Conservation (phyloP, 2,888 invertebrate genomes). For the Strigamia crassipes region DNA sequence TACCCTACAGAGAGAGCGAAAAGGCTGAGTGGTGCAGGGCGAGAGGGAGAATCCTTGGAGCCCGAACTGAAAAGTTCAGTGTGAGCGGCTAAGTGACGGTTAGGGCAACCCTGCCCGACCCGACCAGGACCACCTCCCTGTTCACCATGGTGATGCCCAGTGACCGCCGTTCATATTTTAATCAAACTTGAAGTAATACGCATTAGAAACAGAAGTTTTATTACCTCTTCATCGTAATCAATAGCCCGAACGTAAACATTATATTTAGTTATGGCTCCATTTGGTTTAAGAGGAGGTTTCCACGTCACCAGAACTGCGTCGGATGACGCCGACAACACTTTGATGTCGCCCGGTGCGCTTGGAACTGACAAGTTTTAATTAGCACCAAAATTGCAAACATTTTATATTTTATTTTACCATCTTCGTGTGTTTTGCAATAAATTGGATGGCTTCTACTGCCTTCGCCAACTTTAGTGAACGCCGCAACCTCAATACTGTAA, state of each 20-base stretch:
- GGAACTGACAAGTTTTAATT: constrained; percentile 67
- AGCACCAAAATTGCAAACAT: background rate
- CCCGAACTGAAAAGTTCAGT: too few species aligned
- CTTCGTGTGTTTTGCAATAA: constrained; percentile 82
- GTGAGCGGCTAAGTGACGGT: too few species aligned
- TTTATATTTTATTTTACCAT: constrained; percentile 64
- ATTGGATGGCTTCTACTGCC: constrained; percentile 76
- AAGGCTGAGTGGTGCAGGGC: too few species aligned
- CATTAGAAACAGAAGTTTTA: too few species aligned
- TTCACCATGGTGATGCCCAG: too few species aligned
- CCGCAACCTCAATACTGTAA: constrained; percentile 82
- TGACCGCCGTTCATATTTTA: too few species aligned
- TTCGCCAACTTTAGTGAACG: constrained; percentile 83
- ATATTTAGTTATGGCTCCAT: constrained; percentile 80
- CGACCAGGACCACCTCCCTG: too few species aligned
- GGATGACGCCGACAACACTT: constrained; percentile 77
- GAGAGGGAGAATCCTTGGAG: too few species aligned
- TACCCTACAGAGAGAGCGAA: too few species aligned
- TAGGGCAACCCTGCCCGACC: too few species aligned
- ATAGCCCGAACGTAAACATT: constrained; percentile 69
- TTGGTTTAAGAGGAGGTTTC: constrained; percentile 78
- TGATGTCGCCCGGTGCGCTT: constrained; percentile 82
- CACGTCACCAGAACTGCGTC: constrained; percentile 84
- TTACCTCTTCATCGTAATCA: constrained; percentile 49
- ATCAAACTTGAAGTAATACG: too few species aligned